Conservation (phyloP, 2,113 vertebrate genomes). For the Brachyhypopomus gauderio region DNA sequence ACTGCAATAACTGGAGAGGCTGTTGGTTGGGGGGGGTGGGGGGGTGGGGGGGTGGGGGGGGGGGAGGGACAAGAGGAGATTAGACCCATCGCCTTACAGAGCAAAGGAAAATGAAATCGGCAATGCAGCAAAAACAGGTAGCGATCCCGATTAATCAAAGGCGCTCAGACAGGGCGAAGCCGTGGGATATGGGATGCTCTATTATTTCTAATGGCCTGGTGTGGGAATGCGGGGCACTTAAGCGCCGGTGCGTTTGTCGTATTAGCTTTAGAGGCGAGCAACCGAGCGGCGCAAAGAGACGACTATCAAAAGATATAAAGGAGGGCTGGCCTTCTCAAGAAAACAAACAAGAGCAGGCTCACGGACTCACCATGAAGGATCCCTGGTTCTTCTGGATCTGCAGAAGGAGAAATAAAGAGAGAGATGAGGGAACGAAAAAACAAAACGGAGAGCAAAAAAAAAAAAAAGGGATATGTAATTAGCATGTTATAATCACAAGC, state of each 20-base stretch:
- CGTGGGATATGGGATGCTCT: slow-evolving; percentile 85
- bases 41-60: slow-evolving; percentile 58
- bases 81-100: slow-evolving; percentile 92
- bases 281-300: slow-evolving; percentile 86
- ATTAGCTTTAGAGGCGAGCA: slow-evolving; percentile 91
- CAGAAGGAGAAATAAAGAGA: slow-evolving; percentile 68
- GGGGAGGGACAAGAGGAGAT: slow-evolving; percentile 67
- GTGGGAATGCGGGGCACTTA: slow-evolving; percentile 93
- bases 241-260: slow-evolving; percentile 84
- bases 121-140: slow-evolving; percentile 89
- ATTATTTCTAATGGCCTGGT: slow-evolving; percentile 97
- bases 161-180: slow-evolving; percentile 88
- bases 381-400: slow-evolving; percentile 99
- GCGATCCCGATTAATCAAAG: slow-evolving; percentile 96
- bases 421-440: slow-evolving; percentile 57
- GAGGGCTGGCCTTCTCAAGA: slow-evolving; percentile 70
- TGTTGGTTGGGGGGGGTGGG: slow-evolving; percentile 57
- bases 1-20: slow-evolving; percentile 99
- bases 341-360: slow-evolving; percentile 76
- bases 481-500: slow-evolving; percentile 99
- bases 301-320: slow-evolving; percentile 87
- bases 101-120: slow-evolving; percentile 90
- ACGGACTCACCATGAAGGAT: slow-evolving; percentile 98
- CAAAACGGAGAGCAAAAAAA: slow-evolving; percentile 65
- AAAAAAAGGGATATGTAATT: slow-evolving; percentile 96